A percentile compares a stretch with the other conserved stretches of the same genome.
Conservation (phyloP, 2,113 vertebrate species). For the Rhinoptilus africanus region DNA sequence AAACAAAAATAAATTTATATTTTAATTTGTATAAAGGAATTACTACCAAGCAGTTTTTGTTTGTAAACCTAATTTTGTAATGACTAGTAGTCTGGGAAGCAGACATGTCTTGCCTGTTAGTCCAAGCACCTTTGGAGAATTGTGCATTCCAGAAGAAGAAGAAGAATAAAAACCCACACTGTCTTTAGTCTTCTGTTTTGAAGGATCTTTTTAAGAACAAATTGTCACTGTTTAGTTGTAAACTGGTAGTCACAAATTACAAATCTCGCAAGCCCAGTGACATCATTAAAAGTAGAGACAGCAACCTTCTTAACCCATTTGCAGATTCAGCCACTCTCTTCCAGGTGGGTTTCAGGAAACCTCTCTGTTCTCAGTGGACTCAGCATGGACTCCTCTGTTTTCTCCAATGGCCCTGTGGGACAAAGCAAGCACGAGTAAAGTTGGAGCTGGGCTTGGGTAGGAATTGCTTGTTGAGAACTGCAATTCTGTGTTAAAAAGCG, state of each 20-base stretch:
- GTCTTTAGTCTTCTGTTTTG: background rate
- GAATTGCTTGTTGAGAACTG: background rate
- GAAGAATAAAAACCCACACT: background rate
- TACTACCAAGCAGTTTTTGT: background rate
- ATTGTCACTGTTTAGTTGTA: background rate
- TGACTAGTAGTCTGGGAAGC: background rate
- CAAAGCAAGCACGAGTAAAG: fast-evolving
- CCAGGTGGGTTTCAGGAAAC: background rate
- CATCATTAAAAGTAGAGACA: fast-evolving
- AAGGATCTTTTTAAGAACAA: background rate
- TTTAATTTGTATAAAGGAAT: background rate
- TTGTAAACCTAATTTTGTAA: background rate
- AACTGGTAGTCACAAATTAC: too few species aligned
- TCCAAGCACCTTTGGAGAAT: background rate
- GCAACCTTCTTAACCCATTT: background rate
- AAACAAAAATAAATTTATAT: background rate
- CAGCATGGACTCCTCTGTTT: background rate
- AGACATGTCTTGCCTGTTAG: background rate
- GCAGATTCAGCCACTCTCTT: background rate
- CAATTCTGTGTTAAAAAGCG: background rate
- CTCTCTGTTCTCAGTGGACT: background rate
- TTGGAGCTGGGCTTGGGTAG: background rate
- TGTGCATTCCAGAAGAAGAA: background rate
- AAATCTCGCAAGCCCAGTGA: background rate
- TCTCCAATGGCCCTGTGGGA: fast-evolving